Percentiles rank a stretch among this genome's conserved stretches.
Evolutionary conservation across 2,113 vertebrate species (phyloP).

Genomic region (Myanophis thanlyinensis): DNA sequence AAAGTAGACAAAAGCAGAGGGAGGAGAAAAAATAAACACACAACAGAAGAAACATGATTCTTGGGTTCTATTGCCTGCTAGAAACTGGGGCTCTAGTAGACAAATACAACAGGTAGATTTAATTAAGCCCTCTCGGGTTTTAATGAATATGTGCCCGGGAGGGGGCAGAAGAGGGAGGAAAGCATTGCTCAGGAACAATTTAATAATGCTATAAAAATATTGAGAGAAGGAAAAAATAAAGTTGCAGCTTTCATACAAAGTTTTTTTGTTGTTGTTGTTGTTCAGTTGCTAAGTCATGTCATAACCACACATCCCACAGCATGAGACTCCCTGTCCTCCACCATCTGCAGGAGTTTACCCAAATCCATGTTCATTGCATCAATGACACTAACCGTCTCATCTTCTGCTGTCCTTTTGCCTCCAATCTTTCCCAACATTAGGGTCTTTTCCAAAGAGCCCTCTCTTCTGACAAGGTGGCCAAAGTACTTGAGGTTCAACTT

Average conservation of each 20-base stretch:
- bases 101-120: slow-evolving; percentile 8
- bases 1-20: background rate
- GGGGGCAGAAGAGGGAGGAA: background rate
- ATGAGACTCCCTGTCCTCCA: background rate
- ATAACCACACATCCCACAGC: background rate
- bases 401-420: background rate
- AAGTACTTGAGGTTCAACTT: background rate
- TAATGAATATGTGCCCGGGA: slow-evolving; percentile 1
- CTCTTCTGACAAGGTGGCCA: background rate
- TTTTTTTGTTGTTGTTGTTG: background rate
- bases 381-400: background rate
- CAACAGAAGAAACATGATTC: background rate
- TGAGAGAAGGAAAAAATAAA: background rate
- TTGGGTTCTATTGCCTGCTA: background rate
- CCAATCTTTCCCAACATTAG: background rate
- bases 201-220: background rate
- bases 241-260: background rate
- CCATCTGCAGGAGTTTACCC: background rate
- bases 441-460: background rate
- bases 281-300: background rate
- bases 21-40: background rate
- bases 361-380: background rate
- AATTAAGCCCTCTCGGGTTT: slow-evolving; percentile 4
- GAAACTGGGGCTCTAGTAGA: background rate
- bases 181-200: background rate